Evolutionary conservation across 2,888 invertebrate genomes (phyloP), one percentile per base, ranked within the genome.

Genomic region (Chouioia cunea): DNA sequence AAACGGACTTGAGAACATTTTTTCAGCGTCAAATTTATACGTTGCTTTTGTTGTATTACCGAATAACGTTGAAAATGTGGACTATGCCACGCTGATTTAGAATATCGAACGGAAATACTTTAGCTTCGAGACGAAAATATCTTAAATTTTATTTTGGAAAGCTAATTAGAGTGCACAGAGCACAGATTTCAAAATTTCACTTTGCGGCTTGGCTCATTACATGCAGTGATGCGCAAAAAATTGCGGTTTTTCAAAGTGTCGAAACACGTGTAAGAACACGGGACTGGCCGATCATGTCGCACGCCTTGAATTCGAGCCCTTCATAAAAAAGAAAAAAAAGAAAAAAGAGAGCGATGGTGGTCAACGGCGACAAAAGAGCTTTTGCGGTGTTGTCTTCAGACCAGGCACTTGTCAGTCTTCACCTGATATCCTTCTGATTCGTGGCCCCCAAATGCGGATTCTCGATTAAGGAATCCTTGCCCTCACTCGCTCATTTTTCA

Each of bases 341-440:
- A 12, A 36, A 12, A 36, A 12, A 36, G 36, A 36, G 36, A 2
- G 36, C 54, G 36, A n/a, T 15, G 52, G 50, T 47, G 66, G 58
- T 58, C 50, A 54, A 52, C 27, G 43, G 57, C 66, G 69, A 59
- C 66, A 56, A 70, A 74, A 71, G 67, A 73, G 68, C 73, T 72
- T 73, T 72, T 75, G 63, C 58, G 71, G 69, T 67, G 70, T 65
- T 27, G 70, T 70, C 71, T 73, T 60, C 68, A 65, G 70, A 70
- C 67, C 70, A 67, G 12, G 63, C 74, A 77, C 74, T 77, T 76
- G 69, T 68, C 71, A 71, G 76, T 69, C 76, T 77, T 77, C 74
- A 54, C 56, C 64, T 57, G 59, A 73, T 73, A 71, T 60, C 54
- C 50, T 54, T 63, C 50, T 48, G 22, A 58, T 56, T 50, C 10